Evolutionary conservation across 2,888 invertebrate species (phyloP).

Genomic region (Osedax fenrisi): DNA sequence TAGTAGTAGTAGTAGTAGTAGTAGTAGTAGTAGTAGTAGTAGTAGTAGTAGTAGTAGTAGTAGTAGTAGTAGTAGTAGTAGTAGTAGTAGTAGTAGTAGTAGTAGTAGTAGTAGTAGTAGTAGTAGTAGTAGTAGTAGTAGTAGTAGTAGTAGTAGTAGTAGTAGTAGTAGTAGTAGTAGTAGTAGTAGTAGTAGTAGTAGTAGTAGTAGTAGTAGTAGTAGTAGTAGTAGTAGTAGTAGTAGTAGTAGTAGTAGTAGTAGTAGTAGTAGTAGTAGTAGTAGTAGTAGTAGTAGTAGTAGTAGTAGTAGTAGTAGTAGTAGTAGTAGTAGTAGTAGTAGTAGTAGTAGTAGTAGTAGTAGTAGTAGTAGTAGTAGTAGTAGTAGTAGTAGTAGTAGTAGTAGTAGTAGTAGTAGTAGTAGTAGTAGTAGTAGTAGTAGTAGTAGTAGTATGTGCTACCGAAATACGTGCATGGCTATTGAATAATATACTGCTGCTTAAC

Average conservation of each 20-base stretch:
- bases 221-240: constrained; percentile 9
- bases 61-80: background rate
- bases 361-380: constrained; percentile 26
- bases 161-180: background rate
- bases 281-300: constrained; percentile 24
- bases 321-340: constrained; percentile 27
- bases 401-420: constrained; percentile 21
- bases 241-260: constrained; percentile 19
- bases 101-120: background rate
- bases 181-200: constrained; percentile 9
- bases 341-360: constrained; percentile 27
- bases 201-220: constrained; percentile 16
- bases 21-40: background rate
- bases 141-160: background rate
- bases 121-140: background rate
- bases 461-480: background rate
- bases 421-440: constrained; percentile 24
- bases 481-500: no score
- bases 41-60: background rate
- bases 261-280: constrained; percentile 21
- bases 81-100: background rate
- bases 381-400: constrained; percentile 23
- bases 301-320: constrained; percentile 26
- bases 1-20: background rate
- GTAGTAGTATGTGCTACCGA: constrained; percentile 7